Evolutionary conservation across 1,140 invertebrate genomes (phyloP).

Genomic region (Phthorimaea operculella): DNA sequence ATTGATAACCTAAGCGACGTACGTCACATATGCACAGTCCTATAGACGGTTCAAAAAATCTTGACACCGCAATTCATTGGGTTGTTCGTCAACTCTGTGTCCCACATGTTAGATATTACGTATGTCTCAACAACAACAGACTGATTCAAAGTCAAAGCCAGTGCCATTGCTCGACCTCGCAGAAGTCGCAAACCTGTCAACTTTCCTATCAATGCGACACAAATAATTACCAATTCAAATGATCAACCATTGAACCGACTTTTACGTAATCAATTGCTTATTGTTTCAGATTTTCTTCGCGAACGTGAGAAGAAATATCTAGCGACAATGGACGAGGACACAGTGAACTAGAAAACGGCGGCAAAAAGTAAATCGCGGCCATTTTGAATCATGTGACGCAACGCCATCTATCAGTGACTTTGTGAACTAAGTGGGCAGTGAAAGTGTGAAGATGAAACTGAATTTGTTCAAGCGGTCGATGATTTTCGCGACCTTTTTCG

Average conservation of each 20-base stretch:
- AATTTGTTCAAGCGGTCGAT: slow-evolving; percentile 79
- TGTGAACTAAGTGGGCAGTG: slow-evolving; percentile 22
- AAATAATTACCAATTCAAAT: neutral
- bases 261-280: slow-evolving; percentile 21
- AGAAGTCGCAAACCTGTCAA: too few relatives aligned
- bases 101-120: too few relatives aligned
- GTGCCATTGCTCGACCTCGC: too few relatives aligned
- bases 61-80: too few relatives aligned
- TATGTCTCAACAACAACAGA: too few relatives aligned
- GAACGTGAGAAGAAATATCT: slow-evolving; percentile 25
- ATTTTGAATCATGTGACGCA: slow-evolving; percentile 25
- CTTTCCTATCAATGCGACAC: too few relatives aligned
- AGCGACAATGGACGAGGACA: slow-evolving; percentile 20
- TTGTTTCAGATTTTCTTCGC: slow-evolving; percentile 48
- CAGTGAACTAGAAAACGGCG: slow-evolving; percentile 27
- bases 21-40: too few relatives aligned
- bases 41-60: too few relatives aligned
- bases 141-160: too few relatives aligned
- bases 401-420: slow-evolving; percentile 21
- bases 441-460: slow-evolving; percentile 56
- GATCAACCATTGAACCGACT: slow-evolving; percentile 9
- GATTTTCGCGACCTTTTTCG: slow-evolving; percentile 90
- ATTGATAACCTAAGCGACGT: too few relatives aligned
- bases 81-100: too few relatives aligned
- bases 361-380: slow-evolving; percentile 17